Conservation (phyloP, 2,888 invertebrate genomes). For the Trimorus sp. region DNA sequence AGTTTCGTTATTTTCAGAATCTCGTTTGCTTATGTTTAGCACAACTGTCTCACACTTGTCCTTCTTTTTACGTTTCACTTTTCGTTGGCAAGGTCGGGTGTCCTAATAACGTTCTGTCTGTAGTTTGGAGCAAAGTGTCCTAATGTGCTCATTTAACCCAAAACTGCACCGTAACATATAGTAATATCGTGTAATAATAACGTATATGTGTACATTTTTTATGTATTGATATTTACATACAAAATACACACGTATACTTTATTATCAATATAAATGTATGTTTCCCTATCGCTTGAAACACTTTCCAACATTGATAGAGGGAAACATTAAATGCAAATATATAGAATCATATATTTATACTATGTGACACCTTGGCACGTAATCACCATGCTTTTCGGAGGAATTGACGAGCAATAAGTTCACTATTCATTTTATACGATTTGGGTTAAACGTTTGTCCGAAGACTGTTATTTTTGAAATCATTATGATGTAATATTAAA, state of each 20-base stretch:
- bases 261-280: conserved; percentile 35
- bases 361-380: not conserved
- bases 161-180: conserved; percentile 44
- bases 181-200: no score
- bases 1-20: no score
- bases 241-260: conserved; percentile 40
- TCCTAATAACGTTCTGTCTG: conserved; percentile 28
- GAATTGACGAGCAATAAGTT: conserved; percentile 16
- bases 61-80: conserved; percentile 9
- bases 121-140: conserved; percentile 45
- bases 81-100: conserved; percentile 13
- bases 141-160: conserved; percentile 46
- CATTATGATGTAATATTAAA: no score
- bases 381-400: conserved; percentile 27
- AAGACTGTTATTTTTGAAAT: no score
- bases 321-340: conserved; percentile 33
- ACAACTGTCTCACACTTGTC: not conserved
- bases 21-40: no score
- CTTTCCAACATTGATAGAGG: conserved; percentile 20
- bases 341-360: conserved; percentile 32
- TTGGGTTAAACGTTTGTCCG: not conserved
- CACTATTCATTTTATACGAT: not conserved
- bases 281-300: conserved; percentile 29
- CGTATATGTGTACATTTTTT: no score
- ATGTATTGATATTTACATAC: no score